Evolutionary conservation across 2,113 vertebrate genomes (phyloP), one percentile per base, ranked within the genome.

Genomic region (Lophura nycthemera): DNA sequence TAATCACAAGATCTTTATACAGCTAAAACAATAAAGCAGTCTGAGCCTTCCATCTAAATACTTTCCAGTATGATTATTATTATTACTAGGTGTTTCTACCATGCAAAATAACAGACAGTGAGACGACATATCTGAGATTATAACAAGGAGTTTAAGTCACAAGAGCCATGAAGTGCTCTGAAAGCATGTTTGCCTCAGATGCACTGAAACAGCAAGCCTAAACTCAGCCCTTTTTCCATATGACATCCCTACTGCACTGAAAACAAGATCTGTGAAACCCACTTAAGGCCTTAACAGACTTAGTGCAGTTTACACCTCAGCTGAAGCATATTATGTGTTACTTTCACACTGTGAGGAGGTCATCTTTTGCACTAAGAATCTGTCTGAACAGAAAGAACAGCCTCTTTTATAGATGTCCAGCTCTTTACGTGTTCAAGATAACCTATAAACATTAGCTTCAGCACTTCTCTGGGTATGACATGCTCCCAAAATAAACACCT

Each of bases 381-480:
- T 57, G 11, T 32, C 30, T 84, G 79, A 82, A 64, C 5, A 10
- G 0, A 0, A 1, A 30, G 19, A 69, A 56, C 5, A 64, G 14
- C 29, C n/a, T 59, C 34, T 85, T 82, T 12, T 30, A 5, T 20
- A 66, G 15, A 48, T 21, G 32, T 18, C n/a, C 36, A 60, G 5
- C 71, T n/a, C 36, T 79, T 45, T 3, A 47, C 17, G 30, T 40
- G 36, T 54, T 83, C 30, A 30, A 87, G 83, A 38, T 11, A 79
- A 79, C 20, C 45, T 42, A 24, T 38, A 57, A 61, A 64, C 4
- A 25, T 13, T 29, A 36, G 25, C 24, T 43, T 71, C 19, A 19
- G 5, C 20, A 38, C 6, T 25, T 30, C 34, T 6, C 10, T 2
- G 1, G 59, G 21, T 10, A 38, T 11, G 21, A 25, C 0, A 78